A percentile compares a stretch with the other conserved stretches of the same genome.
Conservation (phyloP, 2,113 vertebrate species). For the Heliornis fulica region DNA sequence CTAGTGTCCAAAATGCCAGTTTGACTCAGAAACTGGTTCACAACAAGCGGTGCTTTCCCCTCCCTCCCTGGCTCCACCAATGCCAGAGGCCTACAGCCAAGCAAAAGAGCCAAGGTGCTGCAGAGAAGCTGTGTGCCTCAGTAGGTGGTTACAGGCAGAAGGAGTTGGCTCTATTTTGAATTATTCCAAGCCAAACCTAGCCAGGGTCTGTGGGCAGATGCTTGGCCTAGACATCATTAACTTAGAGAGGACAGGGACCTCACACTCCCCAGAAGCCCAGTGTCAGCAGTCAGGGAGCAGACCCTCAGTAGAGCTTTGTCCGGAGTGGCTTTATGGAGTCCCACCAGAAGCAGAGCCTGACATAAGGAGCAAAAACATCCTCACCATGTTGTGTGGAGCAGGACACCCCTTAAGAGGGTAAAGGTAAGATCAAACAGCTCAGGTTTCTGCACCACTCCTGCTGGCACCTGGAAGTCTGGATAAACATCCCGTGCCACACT, state of each 20-base stretch:
- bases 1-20: not conserved
- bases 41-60: fast-evolving
- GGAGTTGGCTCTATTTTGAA: not conserved
- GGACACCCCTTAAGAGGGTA: not conserved
- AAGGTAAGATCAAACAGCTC: not conserved
- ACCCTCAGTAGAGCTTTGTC: not conserved
- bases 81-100: fast-evolving
- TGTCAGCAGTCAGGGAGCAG: fast-evolving
- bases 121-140: no score
- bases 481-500: not conserved
- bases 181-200: not conserved
- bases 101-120: no score
- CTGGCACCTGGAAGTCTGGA: not conserved
- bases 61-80: not conserved
- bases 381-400: not conserved
- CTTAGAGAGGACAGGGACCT: fast-evolving
- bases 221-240: not conserved
- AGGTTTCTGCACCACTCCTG: not conserved
- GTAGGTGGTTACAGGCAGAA: fast-evolving
- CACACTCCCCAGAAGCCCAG: not conserved
- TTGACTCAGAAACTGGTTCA: not conserved
- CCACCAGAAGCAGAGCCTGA: not conserved
- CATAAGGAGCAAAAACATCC: not conserved
- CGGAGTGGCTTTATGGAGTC: not conserved
- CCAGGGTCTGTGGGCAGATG: not conserved